Evolutionary conservation across 1,140 invertebrate species (phyloP).

Genomic region (Gonatopus flavifemur): DNA sequence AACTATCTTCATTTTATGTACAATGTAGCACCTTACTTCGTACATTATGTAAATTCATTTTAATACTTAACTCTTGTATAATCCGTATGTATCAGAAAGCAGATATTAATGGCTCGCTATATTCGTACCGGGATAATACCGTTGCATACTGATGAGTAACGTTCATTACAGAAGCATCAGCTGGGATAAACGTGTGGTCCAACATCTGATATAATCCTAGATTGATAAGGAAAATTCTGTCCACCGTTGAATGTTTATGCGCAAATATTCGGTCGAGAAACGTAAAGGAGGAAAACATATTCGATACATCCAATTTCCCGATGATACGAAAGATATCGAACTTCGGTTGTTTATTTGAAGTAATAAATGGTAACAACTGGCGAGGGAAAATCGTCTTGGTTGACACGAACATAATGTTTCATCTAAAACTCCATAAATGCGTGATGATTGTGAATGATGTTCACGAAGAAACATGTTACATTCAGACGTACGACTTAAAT

Average conservation of each 20-base stretch:
- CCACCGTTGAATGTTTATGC: conserved; percentile 10
- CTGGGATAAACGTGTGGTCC: conserved; percentile 37
- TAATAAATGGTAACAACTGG: conserved; percentile 13
- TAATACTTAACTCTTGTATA: conserved; percentile 25
- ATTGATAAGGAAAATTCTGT: conserved; percentile 45
- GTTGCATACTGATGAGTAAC: conserved; percentile 42
- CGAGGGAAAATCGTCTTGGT: conserved; percentile 3
- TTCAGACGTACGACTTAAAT: conserved; percentile 15
- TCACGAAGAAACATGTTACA: conserved; percentile 12
- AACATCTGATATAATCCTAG: conserved; percentile 43
- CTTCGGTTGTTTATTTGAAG: not conserved
- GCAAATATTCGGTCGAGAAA: conserved; percentile 3
- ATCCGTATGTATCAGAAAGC: conserved; percentile 25
- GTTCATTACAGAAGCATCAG: conserved; percentile 47
- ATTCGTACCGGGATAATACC: conserved; percentile 24
- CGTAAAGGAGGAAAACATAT: not conserved
- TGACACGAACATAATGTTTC: not conserved
- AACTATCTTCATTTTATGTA: too few species aligned
- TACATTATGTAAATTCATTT: conserved; percentile 26
- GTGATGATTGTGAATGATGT: conserved; percentile 11
- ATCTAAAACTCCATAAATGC: too few species aligned
- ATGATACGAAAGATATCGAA: not conserved
- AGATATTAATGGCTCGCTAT: conserved; percentile 27
- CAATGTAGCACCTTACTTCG: not conserved
- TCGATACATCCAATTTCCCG: not conserved